Percentiles rank a stretch among this genome's conserved stretches.
Evolutionary conservation across 2,797 vertebrate species (phyloP).

Genomic region (Orestias chungarensis): DNA sequence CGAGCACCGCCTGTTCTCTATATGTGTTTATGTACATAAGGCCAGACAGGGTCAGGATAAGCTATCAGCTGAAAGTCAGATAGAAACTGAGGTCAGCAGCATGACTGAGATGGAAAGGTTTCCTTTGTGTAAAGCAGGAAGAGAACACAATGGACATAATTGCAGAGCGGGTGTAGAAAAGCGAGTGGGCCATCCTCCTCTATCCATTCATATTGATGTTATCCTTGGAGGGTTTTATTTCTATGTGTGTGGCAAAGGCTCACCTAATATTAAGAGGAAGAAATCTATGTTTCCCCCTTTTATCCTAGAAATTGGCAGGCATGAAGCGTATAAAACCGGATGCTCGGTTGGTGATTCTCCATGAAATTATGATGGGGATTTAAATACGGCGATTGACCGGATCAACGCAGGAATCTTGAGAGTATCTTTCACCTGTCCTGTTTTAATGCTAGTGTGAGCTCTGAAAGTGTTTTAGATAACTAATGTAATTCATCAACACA

Average conservation of each 20-base stretch:
- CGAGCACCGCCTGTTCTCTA: conserved; percentile 8
- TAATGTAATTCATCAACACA: too few relatives aligned
- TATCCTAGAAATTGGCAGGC: too few relatives aligned
- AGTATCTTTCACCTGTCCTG: too few relatives aligned
- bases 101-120: conserved; percentile 42
- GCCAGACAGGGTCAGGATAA: conserved; percentile 60
- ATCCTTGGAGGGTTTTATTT: conserved; percentile 37
- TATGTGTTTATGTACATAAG: conserved; percentile 51
- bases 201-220: conserved; percentile 30
- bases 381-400: too few relatives aligned
- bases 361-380: too few relatives aligned
- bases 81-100: conserved; percentile 33
- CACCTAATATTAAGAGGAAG: conserved; percentile 37
- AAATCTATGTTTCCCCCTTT: conserved; percentile 33
- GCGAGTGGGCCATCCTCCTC: conserved; percentile 29
- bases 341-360: too few relatives aligned
- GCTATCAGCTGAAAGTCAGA: conserved; percentile 55
- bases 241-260: conserved; percentile 2
- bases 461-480: too few relatives aligned
- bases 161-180: conserved; percentile 38
- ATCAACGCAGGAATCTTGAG: too few relatives aligned
- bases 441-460: too few relatives aligned
- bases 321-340: too few relatives aligned
- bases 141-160: conserved; percentile 67
- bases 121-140: conserved; percentile 57